Evolutionary conservation across 2,113 vertebrate species (phyloP).

Genomic region (Saguinus imperator): DNA sequence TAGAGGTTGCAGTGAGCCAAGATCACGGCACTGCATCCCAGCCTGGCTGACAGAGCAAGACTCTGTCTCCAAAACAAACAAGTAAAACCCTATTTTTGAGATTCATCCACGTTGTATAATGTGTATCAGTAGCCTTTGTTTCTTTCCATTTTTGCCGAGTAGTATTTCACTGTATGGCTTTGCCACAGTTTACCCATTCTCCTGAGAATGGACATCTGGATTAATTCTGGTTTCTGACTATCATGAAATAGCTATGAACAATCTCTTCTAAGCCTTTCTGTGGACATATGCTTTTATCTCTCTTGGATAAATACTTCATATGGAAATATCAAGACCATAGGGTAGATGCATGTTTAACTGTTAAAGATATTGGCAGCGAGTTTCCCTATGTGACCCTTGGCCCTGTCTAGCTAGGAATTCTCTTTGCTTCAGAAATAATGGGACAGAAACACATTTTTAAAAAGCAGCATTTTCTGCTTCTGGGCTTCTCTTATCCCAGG

Average conservation of each 20-base stretch:
- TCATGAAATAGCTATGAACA: background rate
- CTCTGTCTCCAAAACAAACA: no score
- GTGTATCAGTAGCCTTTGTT: no score
- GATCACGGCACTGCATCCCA: fast-evolving
- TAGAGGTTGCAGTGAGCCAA: no score
- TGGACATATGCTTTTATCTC: background rate
- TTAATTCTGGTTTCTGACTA: background rate
- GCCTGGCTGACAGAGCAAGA: no score
- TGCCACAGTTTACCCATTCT: background rate
- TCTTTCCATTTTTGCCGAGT: background rate
- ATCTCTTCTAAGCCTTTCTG: background rate
- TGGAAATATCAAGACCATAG: background rate
- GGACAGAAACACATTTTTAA: background rate
- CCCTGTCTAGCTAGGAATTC: background rate
- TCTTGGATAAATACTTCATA: background rate
- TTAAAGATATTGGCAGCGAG: background rate
- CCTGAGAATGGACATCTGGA: background rate
- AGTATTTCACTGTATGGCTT: background rate
- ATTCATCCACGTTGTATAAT: background rate
- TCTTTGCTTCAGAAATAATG: background rate
- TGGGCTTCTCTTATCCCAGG: background rate
- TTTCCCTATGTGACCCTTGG: background rate
- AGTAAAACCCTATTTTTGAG: background rate
- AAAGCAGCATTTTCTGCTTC: background rate
- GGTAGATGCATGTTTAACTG: background rate